A percentile compares a stretch with the other conserved stretches of the same genome.
phyloP scores from a whole-genome alignment of 2,113 vertebrate genomes.

The Glareola pratincola region DNA sequence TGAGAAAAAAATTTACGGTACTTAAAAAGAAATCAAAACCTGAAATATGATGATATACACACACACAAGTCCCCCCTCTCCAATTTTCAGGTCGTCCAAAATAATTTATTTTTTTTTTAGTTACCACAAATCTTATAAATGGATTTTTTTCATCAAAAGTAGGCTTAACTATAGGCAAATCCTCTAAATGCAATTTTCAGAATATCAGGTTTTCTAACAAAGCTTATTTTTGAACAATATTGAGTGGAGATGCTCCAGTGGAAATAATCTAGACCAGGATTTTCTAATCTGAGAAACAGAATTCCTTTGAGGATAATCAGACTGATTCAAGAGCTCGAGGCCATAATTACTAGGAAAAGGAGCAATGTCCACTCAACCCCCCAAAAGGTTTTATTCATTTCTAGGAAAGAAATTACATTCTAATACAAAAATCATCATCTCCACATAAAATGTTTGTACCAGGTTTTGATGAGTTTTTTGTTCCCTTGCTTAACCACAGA shows the following conservation, averaged over 20 bases:
- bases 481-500: not conserved
- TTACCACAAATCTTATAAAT: not conserved
- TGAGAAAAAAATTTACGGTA: not conserved
- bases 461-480: not conserved
- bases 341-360: not conserved
- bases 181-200: not conserved
- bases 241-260: not conserved
- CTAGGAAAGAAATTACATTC: not conserved
- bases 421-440: not conserved
- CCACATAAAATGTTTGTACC: not conserved
- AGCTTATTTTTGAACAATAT: not conserved
- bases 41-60: not conserved
- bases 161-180: not conserved
- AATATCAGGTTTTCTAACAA: not conserved
- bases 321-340: not conserved
- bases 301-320: not conserved
- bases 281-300: not conserved
- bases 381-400: not conserved
- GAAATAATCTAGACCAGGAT: not conserved
- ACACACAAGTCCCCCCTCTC: not conserved
- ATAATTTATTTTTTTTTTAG: not conserved
- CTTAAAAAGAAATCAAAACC: not conserved
- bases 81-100: not conserved
- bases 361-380: not conserved
- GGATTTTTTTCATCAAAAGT: not conserved